Base-by-base conservation (phyloP, 2,888 invertebrate species). In the Mesorhabditis spiculigera region DNA sequence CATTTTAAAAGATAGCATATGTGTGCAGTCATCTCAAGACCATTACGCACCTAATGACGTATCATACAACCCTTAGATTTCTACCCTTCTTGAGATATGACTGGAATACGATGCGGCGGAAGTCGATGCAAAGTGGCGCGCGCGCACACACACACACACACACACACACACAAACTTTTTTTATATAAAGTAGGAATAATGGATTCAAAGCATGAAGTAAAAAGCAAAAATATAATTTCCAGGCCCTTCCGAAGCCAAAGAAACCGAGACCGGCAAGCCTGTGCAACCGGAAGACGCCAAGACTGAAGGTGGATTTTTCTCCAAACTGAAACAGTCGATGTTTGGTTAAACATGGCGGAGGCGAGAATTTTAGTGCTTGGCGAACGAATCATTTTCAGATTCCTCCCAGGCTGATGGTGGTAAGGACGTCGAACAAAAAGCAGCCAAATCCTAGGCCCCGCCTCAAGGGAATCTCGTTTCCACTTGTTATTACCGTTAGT, bases 261-360 rank as follows among this genome's bases (percentile, higher is more conserved):
- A 28, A 28, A 28, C n/a, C n/a, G 58, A 50, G n/a, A 50, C 58
- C 8, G 58, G 10, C 8, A n/a, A 50, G 58, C 8, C 8, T 50
- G 58, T 50, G 58, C n/a, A 10, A 10, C n/a, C 8, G 16, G n/a
- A 63, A 28, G 16, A 13, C 13, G 8, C 13, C 13, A 16, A 63
- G 8, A 28, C 8, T 13, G 28, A 28, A 16, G 13, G 8, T 16
- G 28, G 63, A 13, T 28, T 63, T 13, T 63, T 63, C 8, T 13
- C n/a, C 8, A 13, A 28, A 13, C 63, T 63, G 63, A 63, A 63
- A 63, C 8, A 63, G 63, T 63, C 63, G 63, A 13, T 63, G 8
- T 63, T 63, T 63, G 63, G 63, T n/a, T 50, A 50, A 28, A 28
- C 28, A 28, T 28, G 28, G 28, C 28, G 58, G 58, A 13, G n/a